Evolutionary conservation across 2,888 invertebrate genomes (phyloP).

Genomic region (Torymus tubicola): DNA sequence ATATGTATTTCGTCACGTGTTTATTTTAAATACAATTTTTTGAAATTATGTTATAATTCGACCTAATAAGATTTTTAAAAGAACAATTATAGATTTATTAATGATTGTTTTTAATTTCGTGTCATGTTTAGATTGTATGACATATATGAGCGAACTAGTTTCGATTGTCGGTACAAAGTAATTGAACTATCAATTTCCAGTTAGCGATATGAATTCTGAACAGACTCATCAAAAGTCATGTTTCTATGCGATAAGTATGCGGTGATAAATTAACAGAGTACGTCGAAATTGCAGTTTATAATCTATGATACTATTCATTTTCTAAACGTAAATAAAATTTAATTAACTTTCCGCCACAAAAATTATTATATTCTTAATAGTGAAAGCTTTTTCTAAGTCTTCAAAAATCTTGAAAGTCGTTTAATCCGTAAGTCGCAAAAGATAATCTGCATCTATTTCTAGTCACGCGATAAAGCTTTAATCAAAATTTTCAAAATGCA

Average conservation of each 20-base stretch:
- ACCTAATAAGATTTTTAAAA: neutral
- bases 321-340: too few species aligned
- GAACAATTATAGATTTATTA: neutral
- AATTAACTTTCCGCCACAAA: too few species aligned
- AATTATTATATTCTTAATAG: too few species aligned
- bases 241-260: constrained; percentile 16
- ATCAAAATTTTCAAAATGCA: too few species aligned
- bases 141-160: constrained; percentile 6
- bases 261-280: neutral
- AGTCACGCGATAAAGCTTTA: too few species aligned
- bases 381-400: too few species aligned
- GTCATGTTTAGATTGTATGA: neutral
- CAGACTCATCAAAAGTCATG: constrained; percentile 20
- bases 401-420: too few species aligned
- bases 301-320: neutral
- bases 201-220: constrained; percentile 32
- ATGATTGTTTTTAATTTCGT: neutral
- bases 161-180: constrained; percentile 10
- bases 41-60: neutral
- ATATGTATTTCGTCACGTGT: too few species aligned
- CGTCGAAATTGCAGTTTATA: neutral
- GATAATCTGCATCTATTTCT: too few species aligned
- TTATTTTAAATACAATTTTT: neutral
- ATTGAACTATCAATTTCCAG: constrained; percentile 39
- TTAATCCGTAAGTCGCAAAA: too few species aligned